These are phyloP conservation scores for Papilio demoleus DNA, from an alignment of 2,888 invertebrate species.

Conservation along the genomic window DNA sequence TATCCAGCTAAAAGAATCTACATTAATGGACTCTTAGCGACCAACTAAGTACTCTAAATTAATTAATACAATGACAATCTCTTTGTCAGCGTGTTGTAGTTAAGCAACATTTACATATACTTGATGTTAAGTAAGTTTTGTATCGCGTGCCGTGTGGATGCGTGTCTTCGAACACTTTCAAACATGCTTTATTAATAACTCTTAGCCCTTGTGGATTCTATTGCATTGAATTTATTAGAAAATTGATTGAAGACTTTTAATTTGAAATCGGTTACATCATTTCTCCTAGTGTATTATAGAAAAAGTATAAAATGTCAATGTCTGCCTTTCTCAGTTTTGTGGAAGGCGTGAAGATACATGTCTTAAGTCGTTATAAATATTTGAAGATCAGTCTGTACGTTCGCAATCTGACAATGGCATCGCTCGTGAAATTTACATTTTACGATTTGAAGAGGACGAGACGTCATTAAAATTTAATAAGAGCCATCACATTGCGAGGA, in stretches of 20 bases:
- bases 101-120: neutral
- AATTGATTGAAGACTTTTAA: conserved; percentile 21
- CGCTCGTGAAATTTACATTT: conserved; percentile 47
- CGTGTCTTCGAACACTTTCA: conserved; percentile 33
- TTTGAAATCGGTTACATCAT: neutral
- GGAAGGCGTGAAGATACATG: neutral
- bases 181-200: conserved; percentile 11
- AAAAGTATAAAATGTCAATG: neutral
- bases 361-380: conserved; percentile 25
- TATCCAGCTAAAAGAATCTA: neutral
- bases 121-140: neutral
- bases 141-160: conserved; percentile 30
- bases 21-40: neutral
- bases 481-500: conserved; percentile 45
- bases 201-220: conserved; percentile 14
- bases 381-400: conserved; percentile 43
- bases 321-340: neutral
- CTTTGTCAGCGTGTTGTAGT: neutral
- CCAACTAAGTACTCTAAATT: neutral
- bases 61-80: no score
- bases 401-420: conserved; percentile 47
- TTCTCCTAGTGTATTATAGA: no score
- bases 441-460: conserved; percentile 43
- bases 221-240: conserved; percentile 22
- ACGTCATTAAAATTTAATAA: conserved; percentile 51